These are phyloP conservation scores for Epinotia brunnichana DNA, from an alignment of 2,888 invertebrate species.

Conservation along the genomic window DNA sequence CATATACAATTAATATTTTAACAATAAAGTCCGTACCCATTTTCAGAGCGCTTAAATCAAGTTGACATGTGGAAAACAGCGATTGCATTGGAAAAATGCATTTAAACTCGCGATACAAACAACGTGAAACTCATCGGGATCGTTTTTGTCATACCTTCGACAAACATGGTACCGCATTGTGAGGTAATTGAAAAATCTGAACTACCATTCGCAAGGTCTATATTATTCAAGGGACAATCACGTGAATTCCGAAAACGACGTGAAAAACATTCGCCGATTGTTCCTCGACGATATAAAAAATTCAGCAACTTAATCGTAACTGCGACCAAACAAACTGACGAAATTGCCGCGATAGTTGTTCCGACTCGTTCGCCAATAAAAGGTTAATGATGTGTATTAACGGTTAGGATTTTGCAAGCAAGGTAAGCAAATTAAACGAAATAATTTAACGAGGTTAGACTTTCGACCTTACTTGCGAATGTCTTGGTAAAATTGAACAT, in stretches of 20 bases:
- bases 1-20: no score
- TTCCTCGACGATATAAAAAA: conserved; percentile 77
- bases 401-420: conserved; percentile 18
- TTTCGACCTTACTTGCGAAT: neutral
- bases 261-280: conserved; percentile 75
- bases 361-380: conserved; percentile 59
- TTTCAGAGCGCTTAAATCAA: neutral
- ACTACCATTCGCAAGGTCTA: conserved; percentile 66
- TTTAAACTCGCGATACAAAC: conserved; percentile 41
- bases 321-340: conserved; percentile 67
- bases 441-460: conserved; percentile 37
- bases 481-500: neutral
- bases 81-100: conserved; percentile 11
- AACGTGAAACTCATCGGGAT: conserved; percentile 46
- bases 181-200: conserved; percentile 80
- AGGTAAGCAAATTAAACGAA: conserved; percentile 24
- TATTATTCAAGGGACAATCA: conserved; percentile 81
- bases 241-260: conserved; percentile 77
- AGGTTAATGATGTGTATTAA: conserved; percentile 39
- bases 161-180: conserved; percentile 67
- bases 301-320: conserved; percentile 76
- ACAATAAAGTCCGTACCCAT: no score
- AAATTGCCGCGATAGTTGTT: conserved; percentile 61
- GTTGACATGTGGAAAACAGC: conserved; percentile 1
- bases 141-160: conserved; percentile 50